Evolutionary conservation across 2,797 vertebrate species (phyloP), one percentile per base, ranked within the genome.

Genomic region (Parauchenoglanis ngamensis): DNA sequence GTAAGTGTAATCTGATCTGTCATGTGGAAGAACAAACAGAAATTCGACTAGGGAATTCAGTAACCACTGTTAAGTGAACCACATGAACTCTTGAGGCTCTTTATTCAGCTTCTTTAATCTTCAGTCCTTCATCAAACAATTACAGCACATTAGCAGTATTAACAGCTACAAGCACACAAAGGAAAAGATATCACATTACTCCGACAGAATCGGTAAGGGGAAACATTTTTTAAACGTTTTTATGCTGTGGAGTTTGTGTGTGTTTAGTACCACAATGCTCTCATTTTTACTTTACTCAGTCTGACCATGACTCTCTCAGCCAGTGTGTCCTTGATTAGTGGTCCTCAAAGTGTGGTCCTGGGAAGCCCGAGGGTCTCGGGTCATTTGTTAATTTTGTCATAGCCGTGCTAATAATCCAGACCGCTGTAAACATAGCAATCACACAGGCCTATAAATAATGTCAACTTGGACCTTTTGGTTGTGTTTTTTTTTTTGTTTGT

Each of bases 1-100:
- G 93, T 3, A 86, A 94, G 95, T 88, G 68, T 65, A 90, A 89
- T 79, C 61, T 87, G 67, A 70, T 15, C n/a, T 77, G 31, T 86
- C 49, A 54, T 89, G 65, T 56, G 73, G 35, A 86, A 77, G 49
- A 86, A 65, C 8, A 17, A 67, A 17, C 59, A 25, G 40, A 83
- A 63, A 83, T 52, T n/a, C 68, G 81, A 79, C 56, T 65, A 15
- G 68, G 68, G 79, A 89, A 81, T 86, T 80, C 19, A 67, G 35
- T 88, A 57, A 83, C 75, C 35, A 85, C 23, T 76, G 79, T 75
- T 87, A 40, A 86, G 35, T 79, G 81, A 76, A 61, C 65, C 65
- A 12, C 49, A 7, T 76, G 61, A 63, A 70, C 61, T 85, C 59
- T 40, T 44, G 59, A 56, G 85, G 49, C 79, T 83, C 28, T 54